Evolutionary conservation across 2,797 vertebrate species (phyloP), one percentile per base, ranked within the genome.

Genomic region (Pipistrellus nathusii): DNA sequence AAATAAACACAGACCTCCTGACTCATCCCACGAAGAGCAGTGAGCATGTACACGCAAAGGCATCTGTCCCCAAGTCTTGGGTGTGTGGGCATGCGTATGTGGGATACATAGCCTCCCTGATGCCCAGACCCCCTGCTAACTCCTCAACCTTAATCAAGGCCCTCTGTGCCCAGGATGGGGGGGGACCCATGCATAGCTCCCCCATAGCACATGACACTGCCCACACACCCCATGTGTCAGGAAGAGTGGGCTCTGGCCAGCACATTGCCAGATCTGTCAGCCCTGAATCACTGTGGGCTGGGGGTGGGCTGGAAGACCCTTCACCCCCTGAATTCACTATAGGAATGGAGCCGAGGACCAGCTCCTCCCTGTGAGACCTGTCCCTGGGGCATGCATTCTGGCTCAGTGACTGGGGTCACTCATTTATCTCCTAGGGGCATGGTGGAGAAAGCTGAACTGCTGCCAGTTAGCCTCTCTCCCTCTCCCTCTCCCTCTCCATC

Each of bases 191-290:
- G 78, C 53, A 77, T 72, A 81, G 72, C 80, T 92, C 94, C 90
- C 71, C 57, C 73, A 68, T 27, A 94, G 93, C 93, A 97, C 97
- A 95, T 95, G 95, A 96, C 21, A 38, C 85, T 30, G 9, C 96
- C 96, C 87, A 97, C 97, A 95, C 41, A 71, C 93, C 95, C 96
- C 95, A 93, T 30, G 80, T 72, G 23, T 44, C 10, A 96, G 94
- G 97, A 96, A 95, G 96, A 97, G 96, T 15, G 44, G 21, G 94
- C 85, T 95, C 85, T 81, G 95, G 90, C 88, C 94, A 91, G 83
- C 93, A 86, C 92, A 94, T 4, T 93, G 93, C 93, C 84, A 68
- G 96, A 97, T 97, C 96, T 95, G 95, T 96, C 90, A 95, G 95
- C 91, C 68, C 91, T 96, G 96, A 96, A 95, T 96, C 96, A 96